Conservation (phyloP, 2,888 invertebrate genomes). For the Thecophora atra region DNA sequence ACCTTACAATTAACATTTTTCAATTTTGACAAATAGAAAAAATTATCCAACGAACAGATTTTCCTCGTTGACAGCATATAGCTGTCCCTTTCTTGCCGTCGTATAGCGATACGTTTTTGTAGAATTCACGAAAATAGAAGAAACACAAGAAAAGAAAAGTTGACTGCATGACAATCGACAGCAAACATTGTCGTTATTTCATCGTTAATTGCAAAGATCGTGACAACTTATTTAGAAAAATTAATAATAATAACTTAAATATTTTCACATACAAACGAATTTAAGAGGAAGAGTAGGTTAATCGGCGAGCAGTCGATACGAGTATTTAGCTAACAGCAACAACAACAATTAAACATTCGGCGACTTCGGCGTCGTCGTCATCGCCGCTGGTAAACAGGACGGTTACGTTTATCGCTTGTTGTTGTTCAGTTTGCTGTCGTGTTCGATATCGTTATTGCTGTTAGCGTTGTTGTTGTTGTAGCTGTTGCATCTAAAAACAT, state of each 20-base stretch:
- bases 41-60: too few relatives aligned
- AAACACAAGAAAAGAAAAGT: too few relatives aligned
- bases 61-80: too few relatives aligned
- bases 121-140: too few relatives aligned
- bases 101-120: too few relatives aligned
- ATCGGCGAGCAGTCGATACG: neutral
- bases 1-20: too few relatives aligned
- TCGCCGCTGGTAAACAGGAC: slow-evolving; percentile 28
- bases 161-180: neutral
- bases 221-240: slow-evolving; percentile 31
- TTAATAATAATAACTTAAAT: slow-evolving; percentile 16
- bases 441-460: neutral
- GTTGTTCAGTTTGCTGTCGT: neutral
- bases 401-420: slow-evolving; percentile 25
- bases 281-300: neutral
- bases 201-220: slow-evolving; percentile 25
- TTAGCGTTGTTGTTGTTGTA: neutral
- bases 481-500: too few relatives aligned
- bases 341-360: slow-evolving; percentile 13
- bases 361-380: slow-evolving; percentile 27
- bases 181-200: slow-evolving; percentile 16
- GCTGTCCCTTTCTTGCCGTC: too few relatives aligned
- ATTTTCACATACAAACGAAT: slow-evolving; percentile 4
- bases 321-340: neutral
- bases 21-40: too few relatives aligned